Evolutionary conservation across 2,797 vertebrate genomes (phyloP).

Genomic region (Microctenopoma stevenorrisi): DNA sequence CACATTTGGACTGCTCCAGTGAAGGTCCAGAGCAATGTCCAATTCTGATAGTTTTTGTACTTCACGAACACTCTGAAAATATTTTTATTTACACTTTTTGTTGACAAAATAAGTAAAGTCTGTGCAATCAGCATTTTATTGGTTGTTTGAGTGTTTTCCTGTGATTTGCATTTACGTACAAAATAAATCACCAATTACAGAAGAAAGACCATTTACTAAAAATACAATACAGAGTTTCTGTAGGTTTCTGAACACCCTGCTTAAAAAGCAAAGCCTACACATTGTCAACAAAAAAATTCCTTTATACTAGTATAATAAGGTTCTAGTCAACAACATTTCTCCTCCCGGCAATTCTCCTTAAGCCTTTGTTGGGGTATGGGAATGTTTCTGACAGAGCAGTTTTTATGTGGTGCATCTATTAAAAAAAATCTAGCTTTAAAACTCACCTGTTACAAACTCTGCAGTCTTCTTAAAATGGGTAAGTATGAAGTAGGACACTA

Average conservation of each 20-base stretch:
- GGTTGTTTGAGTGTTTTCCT: background rate
- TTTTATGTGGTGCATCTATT: background rate
- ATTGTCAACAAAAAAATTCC: constrained; percentile 26
- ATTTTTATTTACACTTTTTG: too few relatives aligned
- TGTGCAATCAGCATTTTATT: background rate
- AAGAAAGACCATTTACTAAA: background rate
- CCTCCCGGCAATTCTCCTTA: constrained; percentile 29
- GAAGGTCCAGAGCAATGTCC: constrained; percentile 3
- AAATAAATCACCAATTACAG: background rate
- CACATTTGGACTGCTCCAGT: constrained; percentile 19
- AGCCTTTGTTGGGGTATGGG: background rate
- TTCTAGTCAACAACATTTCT: constrained; percentile 42
- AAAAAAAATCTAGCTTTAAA: background rate
- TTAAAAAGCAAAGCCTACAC: constrained; percentile 24
- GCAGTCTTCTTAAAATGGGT: constrained; percentile 94
- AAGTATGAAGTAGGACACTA: constrained; percentile 93
- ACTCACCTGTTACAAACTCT: constrained; percentile 92
- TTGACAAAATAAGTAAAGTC: background rate
- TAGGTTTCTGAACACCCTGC: constrained; percentile 1
- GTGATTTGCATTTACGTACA: background rate
- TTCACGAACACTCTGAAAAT: too few relatives aligned
- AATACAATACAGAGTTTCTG: background rate
- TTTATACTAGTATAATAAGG: constrained; percentile 29
- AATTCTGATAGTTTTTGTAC: background rate
- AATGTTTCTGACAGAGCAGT: constrained; percentile 5